Percentiles rank a stretch among this genome's conserved stretches.
These are phyloP conservation scores for Paramormyrops hopkinsi DNA, from an alignment of 2,797 vertebrate genomes.

Conservation along the genomic window DNA sequence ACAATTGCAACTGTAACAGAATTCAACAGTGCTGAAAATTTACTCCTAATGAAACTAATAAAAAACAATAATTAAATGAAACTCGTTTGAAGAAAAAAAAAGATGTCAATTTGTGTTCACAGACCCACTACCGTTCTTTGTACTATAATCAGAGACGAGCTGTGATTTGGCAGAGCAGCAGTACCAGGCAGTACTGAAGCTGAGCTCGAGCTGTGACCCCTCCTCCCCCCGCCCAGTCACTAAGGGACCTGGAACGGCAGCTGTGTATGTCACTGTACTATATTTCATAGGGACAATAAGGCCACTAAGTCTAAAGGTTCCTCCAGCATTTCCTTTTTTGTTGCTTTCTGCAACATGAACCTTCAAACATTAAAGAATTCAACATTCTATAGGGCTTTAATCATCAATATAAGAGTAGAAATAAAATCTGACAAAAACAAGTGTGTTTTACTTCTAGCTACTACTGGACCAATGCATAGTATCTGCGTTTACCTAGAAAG, in stretches of 20 bases:
- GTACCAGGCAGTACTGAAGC: not conserved
- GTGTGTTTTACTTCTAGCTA: not conserved
- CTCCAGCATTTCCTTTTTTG: not conserved
- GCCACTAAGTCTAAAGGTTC: not conserved
- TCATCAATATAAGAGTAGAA: not conserved
- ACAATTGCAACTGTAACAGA: not conserved
- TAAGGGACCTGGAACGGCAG: not conserved
- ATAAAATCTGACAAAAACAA: not conserved
- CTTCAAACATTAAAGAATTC: not conserved
- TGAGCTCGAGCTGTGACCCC: not conserved
- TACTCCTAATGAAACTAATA: not conserved
- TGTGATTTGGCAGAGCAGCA: not conserved
- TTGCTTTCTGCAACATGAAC: not conserved
- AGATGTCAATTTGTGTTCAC: not conserved
- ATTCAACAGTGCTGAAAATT: not conserved
- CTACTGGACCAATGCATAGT: not conserved
- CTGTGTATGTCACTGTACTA: not conserved
- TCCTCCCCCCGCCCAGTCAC: not conserved
- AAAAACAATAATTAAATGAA: not conserved
- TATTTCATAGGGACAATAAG: not conserved
- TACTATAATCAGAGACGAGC: not conserved
- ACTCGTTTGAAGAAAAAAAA: not conserved
- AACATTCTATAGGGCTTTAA: not conserved
- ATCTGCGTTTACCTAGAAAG: not conserved
- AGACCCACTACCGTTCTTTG: not conserved